Percentiles rank a stretch among this genome's conserved stretches.
Conservation (phyloP, 2,888 invertebrate species). For the Tanaodytes sp. region DNA sequence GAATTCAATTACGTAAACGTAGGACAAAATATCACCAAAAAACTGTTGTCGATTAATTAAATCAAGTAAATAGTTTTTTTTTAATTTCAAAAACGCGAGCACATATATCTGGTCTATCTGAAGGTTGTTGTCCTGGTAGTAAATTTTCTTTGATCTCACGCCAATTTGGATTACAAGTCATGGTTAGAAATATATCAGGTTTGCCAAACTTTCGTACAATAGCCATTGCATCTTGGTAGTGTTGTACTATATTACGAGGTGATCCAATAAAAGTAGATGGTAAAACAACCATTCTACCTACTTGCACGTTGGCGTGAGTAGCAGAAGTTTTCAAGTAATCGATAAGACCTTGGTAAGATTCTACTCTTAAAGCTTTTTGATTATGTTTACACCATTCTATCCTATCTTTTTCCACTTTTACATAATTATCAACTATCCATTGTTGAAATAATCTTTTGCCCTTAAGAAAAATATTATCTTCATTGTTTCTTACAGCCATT, state of each 20-base stretch:
- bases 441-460: not conserved
- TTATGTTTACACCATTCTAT: not conserved
- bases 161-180: no score
- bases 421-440: not conserved
- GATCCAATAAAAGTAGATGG: no score
- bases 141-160: no score
- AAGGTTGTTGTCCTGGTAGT: constrained; percentile 1
- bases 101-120: constrained; percentile 4
- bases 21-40: not conserved
- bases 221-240: no score
- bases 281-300: not conserved
- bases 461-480: not conserved
- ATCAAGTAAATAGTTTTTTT: not conserved
- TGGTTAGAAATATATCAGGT: no score
- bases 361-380: not conserved
- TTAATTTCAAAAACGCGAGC: not conserved
- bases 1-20: not conserved
- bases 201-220: no score
- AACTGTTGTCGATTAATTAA: not conserved
- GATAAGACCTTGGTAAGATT: not conserved
- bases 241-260: no score
- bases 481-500: not conserved
- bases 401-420: no score
- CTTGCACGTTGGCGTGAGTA: not conserved
- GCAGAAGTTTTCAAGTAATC: not conserved